Percentiles rank a stretch among this genome's conserved stretches.
Conservation (phyloP, 1,140 invertebrate genomes). For the Orchesella cincta region DNA sequence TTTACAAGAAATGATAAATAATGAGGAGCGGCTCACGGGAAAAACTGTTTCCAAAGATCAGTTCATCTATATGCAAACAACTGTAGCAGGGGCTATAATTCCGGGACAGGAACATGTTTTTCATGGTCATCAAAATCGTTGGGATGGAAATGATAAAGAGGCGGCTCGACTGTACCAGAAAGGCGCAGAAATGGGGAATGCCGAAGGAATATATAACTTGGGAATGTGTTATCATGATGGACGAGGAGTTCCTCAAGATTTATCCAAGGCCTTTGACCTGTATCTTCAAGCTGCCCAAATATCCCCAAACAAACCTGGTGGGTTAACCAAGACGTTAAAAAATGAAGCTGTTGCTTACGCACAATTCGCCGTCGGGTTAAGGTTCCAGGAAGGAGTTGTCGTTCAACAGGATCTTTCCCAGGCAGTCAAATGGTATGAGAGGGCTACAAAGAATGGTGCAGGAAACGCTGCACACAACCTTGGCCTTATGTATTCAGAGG, state of each 20-base stretch:
- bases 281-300: neutral
- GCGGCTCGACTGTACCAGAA: neutral
- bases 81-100: neutral
- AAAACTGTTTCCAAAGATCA: neutral
- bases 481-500: neutral
- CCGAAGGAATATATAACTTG: constrained; percentile 10
- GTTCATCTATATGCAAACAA: neutral
- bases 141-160: neutral
- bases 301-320: neutral
- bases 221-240: neutral
- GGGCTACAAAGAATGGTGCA: neutral
- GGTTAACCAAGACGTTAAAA: neutral
- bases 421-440: neutral
- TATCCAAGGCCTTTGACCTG: neutral
- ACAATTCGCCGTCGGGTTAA: neutral
- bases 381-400: neutral
- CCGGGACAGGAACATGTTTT: neutral
- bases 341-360: neutral
- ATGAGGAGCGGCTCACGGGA: neutral
- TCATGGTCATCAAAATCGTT: neutral
- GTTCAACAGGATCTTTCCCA: neutral
- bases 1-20: neutral
- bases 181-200: neutral
- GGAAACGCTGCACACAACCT: neutral
- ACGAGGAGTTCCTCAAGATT: neutral